Evolutionary conservation across 2,888 invertebrate genomes (phyloP).

Genomic region (Psococerastis gibbosa): DNA sequence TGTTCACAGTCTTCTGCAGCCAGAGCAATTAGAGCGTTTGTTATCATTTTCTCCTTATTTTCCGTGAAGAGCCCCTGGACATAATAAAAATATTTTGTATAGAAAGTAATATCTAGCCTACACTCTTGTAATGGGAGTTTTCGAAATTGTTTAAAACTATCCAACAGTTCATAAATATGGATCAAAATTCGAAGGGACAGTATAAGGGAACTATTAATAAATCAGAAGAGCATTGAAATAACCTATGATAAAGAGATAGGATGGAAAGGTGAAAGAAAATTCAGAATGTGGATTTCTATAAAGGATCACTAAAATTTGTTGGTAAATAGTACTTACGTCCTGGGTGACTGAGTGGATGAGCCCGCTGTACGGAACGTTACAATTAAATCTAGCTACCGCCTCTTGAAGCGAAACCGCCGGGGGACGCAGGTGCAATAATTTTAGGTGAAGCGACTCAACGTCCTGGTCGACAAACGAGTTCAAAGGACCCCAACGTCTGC

Average conservation of each 20-base stretch:
- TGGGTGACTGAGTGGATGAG: slow-evolving; percentile 88
- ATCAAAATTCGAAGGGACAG: too few relatives aligned
- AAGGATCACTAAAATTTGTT: slow-evolving; percentile 7
- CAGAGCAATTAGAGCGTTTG: slow-evolving; percentile 70
- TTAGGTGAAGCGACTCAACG: slow-evolving; percentile 78
- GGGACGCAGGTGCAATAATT: slow-evolving; percentile 49
- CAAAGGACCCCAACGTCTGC: slow-evolving; percentile 75
- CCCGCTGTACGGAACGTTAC: slow-evolving; percentile 94
- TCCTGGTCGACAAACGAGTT: slow-evolving; percentile 89
- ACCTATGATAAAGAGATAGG: slow-evolving; percentile 1
- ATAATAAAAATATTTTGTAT: too few relatives aligned
- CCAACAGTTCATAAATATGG: slow-evolving; percentile 9
- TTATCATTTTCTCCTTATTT: slow-evolving; percentile 94
- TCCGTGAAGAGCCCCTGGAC: slow-evolving; percentile 93
- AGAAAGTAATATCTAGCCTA: too few relatives aligned
- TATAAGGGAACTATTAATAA: slow-evolving; percentile 3
- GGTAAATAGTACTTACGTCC: slow-evolving; percentile 75
- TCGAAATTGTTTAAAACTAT: slow-evolving; percentile 12
- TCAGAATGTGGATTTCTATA: background rate
- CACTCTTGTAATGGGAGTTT: too few relatives aligned
- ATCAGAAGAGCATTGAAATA: slow-evolving; percentile 7
- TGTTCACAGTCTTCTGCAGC: slow-evolving; percentile 50
- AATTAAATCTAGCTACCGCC: slow-evolving; percentile 86
- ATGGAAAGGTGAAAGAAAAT: background rate
- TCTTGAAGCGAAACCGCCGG: slow-evolving; percentile 48